Percentiles rank a stretch among this genome's conserved stretches.
Conservation (phyloP, 2,113 vertebrate species). For the Chaetodon trifascialis region DNA sequence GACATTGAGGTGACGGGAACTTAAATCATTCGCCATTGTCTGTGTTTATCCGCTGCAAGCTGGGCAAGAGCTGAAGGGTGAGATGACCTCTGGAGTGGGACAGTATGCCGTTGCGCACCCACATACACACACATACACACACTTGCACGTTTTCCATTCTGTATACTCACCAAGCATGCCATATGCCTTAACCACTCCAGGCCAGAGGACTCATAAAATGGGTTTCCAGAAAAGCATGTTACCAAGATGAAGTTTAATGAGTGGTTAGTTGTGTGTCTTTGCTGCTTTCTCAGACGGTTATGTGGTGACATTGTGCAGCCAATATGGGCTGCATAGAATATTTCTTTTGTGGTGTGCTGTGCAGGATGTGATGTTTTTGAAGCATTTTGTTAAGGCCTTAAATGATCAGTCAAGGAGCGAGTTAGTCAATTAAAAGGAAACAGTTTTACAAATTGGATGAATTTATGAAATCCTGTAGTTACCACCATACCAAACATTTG, state of each 20-base stretch:
- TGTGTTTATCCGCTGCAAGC: constrained; percentile 31
- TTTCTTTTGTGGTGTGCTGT: background rate
- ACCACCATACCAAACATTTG: background rate
- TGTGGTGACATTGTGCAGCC: background rate
- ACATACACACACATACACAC: background rate
- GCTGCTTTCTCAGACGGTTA: background rate
- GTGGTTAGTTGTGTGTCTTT: constrained; percentile 14
- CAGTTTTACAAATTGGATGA: background rate
- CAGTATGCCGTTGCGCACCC: background rate
- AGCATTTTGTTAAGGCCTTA: background rate
- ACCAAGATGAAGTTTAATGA: constrained; percentile 23
- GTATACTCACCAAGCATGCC: background rate
- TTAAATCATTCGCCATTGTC: constrained; percentile 58
- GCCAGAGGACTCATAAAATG: constrained; percentile 3
- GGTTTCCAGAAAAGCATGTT: constrained; percentile 28
- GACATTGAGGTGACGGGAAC: constrained; percentile 61
- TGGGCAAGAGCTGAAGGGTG: constrained; percentile 24
- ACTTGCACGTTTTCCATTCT: background rate
- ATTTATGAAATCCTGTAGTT: background rate
- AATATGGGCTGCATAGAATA: background rate
- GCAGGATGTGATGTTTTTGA: background rate
- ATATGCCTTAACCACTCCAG: constrained; percentile 16
- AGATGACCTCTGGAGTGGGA: constrained; percentile 28
- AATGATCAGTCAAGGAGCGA: background rate
- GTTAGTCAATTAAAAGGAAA: background rate